These are phyloP conservation scores for Troides aeacus DNA, from an alignment of 2,888 invertebrate genomes.

Conservation along the genomic window DNA sequence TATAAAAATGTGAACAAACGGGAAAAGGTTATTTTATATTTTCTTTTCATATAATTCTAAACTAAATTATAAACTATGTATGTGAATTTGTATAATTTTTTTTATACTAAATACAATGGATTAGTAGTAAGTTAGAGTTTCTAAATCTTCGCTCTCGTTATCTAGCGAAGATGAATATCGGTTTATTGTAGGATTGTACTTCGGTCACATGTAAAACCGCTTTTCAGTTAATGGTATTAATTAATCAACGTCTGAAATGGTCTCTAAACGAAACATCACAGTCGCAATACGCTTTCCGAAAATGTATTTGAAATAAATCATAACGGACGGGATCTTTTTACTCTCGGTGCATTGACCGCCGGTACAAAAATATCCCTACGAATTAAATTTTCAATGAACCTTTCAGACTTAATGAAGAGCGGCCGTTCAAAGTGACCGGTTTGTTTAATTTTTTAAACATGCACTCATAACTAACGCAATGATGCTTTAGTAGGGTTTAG, in stretches of 20 bases:
- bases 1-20: too few species aligned
- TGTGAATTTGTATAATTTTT: too few species aligned
- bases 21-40: too few species aligned
- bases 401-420: conserved; percentile 25
- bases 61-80: too few species aligned
- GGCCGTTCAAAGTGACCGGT: conserved; percentile 2
- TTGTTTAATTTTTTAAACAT: background rate
- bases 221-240: conserved; percentile 17
- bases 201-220: conserved; percentile 1
- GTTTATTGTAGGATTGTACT: conserved; percentile 6
- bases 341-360: conserved; percentile 43
- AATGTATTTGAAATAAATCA: conserved; percentile 30
- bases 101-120: too few species aligned
- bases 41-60: too few species aligned
- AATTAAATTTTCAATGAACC: conserved; percentile 37
- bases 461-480: background rate
- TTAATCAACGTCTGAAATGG: conserved; percentile 15
- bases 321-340: conserved; percentile 28
- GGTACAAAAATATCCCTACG: conserved; percentile 49
- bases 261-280: conserved; percentile 23
- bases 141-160: background rate
- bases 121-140: background rate
- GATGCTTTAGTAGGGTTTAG: background rate
- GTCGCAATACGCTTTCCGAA: conserved; percentile 20
- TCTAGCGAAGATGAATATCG: background rate